Evolutionary conservation across 2,113 vertebrate genomes (phyloP).

Genomic region (Pipa parva): DNA sequence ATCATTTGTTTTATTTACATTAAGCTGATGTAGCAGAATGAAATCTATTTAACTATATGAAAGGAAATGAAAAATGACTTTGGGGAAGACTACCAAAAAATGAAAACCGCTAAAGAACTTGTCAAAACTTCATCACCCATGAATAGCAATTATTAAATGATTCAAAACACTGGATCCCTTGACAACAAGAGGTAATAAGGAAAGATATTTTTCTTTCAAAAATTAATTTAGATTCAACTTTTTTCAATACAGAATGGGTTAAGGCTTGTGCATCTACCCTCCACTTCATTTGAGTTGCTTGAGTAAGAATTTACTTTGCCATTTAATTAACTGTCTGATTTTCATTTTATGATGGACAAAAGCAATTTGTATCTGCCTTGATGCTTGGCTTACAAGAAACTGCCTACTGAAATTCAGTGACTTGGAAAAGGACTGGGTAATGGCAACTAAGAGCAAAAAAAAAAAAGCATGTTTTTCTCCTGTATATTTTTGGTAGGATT

Average conservation of each 20-base stretch:
- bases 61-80: not conserved
- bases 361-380: conserved; percentile 36
- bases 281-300: conserved; percentile 34
- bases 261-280: conserved; percentile 26
- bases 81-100: conserved; percentile 1
- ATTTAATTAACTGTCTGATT: conserved; percentile 38
- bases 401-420: conserved; percentile 22
- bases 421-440: conserved; percentile 20
- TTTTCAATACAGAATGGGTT: conserved; percentile 25
- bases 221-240: conserved; percentile 26
- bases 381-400: conserved; percentile 33
- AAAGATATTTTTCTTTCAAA: conserved; percentile 9
- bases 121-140: conserved; percentile 5
- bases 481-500: no score
- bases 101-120: conserved; percentile 1
- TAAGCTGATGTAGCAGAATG: not conserved
- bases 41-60: not conserved
- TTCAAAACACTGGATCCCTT: conserved; percentile 17
- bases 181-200: conserved; percentile 16
- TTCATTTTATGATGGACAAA: conserved; percentile 41
- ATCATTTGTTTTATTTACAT: not conserved
- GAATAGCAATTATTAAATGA: conserved; percentile 31
- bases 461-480: not conserved
- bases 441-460: conserved; percentile 14
- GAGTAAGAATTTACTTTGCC: conserved; percentile 36